phyloP scores from a whole-genome alignment of 1,140 invertebrate species.

The Bombus balteatus region DNA sequence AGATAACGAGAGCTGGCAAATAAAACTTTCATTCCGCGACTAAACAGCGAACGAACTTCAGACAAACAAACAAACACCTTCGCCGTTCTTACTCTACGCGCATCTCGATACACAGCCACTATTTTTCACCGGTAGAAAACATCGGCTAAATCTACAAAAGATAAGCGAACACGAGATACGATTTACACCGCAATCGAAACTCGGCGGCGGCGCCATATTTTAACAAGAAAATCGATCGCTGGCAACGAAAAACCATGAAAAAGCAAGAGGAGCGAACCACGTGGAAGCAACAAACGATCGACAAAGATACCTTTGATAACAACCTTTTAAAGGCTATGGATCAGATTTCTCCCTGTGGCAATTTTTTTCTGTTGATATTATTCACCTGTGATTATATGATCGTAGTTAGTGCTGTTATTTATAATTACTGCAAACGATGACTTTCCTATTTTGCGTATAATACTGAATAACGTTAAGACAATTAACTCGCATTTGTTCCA shows the following conservation, averaged over 20 bases:
- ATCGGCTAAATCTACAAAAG: background rate
- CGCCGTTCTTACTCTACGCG: background rate
- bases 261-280: background rate
- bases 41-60: background rate
- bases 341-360: too few relatives aligned
- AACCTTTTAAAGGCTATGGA: background rate
- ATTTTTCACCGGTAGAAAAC: slow-evolving; percentile 1
- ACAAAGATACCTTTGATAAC: background rate
- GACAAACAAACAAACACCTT: slow-evolving; percentile 1
- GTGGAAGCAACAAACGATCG: background rate
- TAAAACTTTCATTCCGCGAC: background rate
- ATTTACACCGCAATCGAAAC: slow-evolving; percentile 8
- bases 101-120: background rate
- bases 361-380: too few relatives aligned
- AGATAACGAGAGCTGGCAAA: background rate
- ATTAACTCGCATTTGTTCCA: too few relatives aligned
- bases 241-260: background rate
- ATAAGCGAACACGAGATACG: background rate
- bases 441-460: too few relatives aligned
- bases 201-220: background rate
- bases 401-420: too few relatives aligned
- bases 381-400: background rate
- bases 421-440: too few relatives aligned
- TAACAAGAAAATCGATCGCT: background rate
- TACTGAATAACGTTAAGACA: too few relatives aligned